Conservation (phyloP, 2,888 invertebrate genomes). For the Caenorhabditis sp. region DNA sequence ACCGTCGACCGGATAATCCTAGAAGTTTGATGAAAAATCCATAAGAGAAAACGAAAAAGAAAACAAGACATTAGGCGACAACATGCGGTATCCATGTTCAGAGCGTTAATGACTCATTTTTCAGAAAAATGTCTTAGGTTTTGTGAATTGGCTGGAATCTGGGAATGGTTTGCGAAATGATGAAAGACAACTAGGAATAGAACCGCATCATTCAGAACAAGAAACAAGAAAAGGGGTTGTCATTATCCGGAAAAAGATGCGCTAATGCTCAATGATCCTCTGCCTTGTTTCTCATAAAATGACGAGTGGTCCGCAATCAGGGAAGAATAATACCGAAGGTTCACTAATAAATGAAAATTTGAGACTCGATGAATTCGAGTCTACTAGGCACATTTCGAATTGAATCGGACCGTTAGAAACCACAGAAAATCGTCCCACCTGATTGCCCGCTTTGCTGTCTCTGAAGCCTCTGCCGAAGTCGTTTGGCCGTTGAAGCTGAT, state of each 20-base stretch:
- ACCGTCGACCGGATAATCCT: conserved; percentile 78
- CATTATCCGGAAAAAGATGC: conserved; percentile 62
- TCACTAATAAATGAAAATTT: background rate
- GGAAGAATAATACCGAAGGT: conserved; percentile 27
- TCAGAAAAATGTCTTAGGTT: too few relatives aligned
- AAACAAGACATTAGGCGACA: conserved; percentile 11
- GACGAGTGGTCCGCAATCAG: conserved; percentile 13
- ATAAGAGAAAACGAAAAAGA: conserved; percentile 2
- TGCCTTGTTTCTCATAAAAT: conserved; percentile 29
- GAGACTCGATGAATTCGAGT: background rate
- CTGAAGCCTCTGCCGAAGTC: conserved; percentile 81
- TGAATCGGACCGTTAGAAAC: too few relatives aligned
- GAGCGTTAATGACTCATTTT: background rate
- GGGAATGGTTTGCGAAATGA: background rate
- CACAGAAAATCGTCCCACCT: conserved; percentile 55
- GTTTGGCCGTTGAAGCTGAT: conserved; percentile 82
- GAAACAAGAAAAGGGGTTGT: conserved; percentile 43
- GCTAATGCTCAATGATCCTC: conserved; percentile 60
- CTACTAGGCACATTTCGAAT: too few relatives aligned
- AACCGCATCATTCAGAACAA: conserved; percentile 15
- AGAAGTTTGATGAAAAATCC: conserved; percentile 28
- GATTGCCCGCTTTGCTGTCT: conserved; percentile 82
- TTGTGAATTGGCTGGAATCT: background rate
- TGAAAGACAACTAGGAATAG: background rate
- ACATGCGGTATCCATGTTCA: background rate